Evolutionary conservation across 2,113 vertebrate species (phyloP).

Genomic region (Sylvicapra grimmia): DNA sequence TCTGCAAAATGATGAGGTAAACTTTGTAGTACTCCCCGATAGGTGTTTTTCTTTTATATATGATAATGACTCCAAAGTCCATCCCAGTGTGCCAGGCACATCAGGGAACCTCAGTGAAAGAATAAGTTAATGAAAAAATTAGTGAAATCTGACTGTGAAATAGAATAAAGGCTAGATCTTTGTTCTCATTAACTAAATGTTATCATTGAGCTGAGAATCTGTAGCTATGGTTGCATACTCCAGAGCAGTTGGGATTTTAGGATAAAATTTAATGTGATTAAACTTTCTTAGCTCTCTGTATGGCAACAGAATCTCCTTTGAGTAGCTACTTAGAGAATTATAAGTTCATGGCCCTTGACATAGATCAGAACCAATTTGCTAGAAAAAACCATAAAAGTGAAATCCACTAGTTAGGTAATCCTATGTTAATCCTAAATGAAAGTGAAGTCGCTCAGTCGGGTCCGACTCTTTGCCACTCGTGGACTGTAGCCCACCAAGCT

Average conservation of each 20-base stretch:
- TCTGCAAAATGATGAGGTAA: background rate
- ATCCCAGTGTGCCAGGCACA: background rate
- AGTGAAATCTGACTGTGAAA: background rate
- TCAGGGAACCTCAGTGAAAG: background rate
- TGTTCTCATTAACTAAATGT: background rate
- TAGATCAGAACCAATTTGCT: background rate
- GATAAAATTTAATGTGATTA: background rate
- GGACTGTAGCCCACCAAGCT: too few species aligned
- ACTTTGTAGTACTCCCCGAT: rapidly evolving
- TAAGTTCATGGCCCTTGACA: background rate
- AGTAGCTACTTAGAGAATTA: background rate
- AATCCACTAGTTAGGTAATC: background rate
- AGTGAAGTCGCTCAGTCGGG: too few species aligned
- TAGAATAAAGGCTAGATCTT: background rate
- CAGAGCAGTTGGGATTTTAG: background rate
- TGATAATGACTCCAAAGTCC: background rate
- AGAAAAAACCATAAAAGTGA: background rate
- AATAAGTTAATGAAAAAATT: background rate
- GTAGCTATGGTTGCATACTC: background rate
- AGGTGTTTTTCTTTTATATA: background rate
- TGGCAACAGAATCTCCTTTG: background rate
- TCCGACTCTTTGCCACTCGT: too few species aligned
- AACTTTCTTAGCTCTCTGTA: background rate
- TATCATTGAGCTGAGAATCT: background rate
- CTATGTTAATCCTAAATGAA: background rate